Conservation (phyloP, 2,888 invertebrate genomes). For the Platynereis dumerilii region DNA sequence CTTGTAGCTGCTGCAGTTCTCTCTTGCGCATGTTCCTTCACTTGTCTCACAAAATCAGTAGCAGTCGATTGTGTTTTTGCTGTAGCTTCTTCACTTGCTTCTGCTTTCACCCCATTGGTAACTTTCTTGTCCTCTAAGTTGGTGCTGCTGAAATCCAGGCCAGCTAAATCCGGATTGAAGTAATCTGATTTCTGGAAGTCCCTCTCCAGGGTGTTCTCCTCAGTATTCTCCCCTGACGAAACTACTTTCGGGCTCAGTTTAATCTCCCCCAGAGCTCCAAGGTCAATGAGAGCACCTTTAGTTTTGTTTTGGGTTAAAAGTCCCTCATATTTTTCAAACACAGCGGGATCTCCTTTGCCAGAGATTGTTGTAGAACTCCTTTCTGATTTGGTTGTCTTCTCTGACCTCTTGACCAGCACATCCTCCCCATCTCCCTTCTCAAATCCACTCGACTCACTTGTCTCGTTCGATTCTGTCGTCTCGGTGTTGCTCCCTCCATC, state of each 20-base stretch:
- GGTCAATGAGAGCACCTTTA: not conserved
- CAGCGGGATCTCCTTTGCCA: not conserved
- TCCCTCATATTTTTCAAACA: not conserved
- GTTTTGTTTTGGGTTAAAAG: not conserved
- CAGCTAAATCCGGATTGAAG: no score
- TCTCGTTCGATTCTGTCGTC: not conserved
- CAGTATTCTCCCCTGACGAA: not conserved
- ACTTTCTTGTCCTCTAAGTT: no score
- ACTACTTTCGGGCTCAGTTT: not conserved
- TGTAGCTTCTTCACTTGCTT: no score
- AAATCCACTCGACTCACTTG: not conserved
- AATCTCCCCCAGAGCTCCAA: conserved; percentile 6
- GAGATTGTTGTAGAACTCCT: not conserved
- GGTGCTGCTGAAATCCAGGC: no score
- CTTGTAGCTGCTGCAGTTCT: no score
- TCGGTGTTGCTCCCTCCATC: not conserved
- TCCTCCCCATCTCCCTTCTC: not conserved
- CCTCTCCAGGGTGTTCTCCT: conserved; percentile 4
- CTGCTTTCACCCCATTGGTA: no score
- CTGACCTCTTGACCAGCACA: not conserved
- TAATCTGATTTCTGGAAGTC: not conserved
- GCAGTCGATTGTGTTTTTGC: no score
- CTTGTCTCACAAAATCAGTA: no score
- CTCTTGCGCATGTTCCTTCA: no score
- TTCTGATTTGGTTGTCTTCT: conserved; percentile 4